These are phyloP conservation scores for Rhinogobius similis DNA, from an alignment of 2,113 vertebrate genomes.

Conservation along the genomic window DNA sequence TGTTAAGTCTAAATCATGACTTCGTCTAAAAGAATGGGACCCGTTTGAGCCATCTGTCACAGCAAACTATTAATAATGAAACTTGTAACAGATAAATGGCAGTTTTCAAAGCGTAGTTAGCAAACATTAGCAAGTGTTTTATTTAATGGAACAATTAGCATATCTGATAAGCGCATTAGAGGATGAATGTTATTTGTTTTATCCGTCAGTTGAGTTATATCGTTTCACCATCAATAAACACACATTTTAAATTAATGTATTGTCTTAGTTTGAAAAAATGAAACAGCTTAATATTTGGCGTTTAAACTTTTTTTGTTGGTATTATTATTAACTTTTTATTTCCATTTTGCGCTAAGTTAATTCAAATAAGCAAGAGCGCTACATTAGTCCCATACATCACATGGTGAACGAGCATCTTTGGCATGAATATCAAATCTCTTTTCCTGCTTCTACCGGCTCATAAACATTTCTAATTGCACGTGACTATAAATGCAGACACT, in stretches of 20 bases:
- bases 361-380: not conserved
- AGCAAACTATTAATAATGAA: no score
- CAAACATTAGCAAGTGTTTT: not conserved
- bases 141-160: not conserved
- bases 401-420: not conserved
- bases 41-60: no score
- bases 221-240: no score
- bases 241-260: no score
- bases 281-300: no score
- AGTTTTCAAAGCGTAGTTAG: not conserved
- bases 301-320: no score
- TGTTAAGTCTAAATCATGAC: not conserved
- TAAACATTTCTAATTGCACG: constrained; percentile 49
- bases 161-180: not conserved
- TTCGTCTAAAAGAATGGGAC: no score
- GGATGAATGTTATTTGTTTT: not conserved
- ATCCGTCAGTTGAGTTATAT: not conserved
- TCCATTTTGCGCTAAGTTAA: not conserved
- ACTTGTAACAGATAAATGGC: no score
- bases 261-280: no score
- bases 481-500: constrained; percentile 32
- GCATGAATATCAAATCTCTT: constrained; percentile 31
- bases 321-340: no score
- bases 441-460: constrained; percentile 12
- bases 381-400: not conserved